These are phyloP conservation scores for Sarcophilus harrisii DNA, from an alignment of 2,797 vertebrate species.

Conservation along the genomic window DNA sequence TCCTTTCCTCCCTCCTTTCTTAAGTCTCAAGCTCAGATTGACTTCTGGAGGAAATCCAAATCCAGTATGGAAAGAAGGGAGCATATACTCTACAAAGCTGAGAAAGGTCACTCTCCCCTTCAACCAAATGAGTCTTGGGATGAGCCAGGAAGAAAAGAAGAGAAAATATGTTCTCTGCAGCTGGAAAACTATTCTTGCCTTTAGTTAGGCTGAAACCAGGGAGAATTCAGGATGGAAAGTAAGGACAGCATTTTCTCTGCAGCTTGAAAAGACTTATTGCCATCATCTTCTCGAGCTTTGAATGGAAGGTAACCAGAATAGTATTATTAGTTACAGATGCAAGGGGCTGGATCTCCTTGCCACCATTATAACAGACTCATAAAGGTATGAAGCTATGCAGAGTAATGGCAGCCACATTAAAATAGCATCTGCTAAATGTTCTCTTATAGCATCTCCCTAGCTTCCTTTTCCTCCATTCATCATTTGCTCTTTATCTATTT, in stretches of 20 bases:
- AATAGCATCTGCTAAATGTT: slow-evolving; percentile 59
- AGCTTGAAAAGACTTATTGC: slow-evolving; percentile 19
- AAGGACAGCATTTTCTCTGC: neutral
- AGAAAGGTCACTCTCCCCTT: neutral
- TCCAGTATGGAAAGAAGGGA: neutral
- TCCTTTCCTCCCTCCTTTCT: too few species aligned
- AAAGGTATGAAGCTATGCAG: slow-evolving; percentile 67
- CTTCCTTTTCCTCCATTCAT: slow-evolving; percentile 52
- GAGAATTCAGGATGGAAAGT: slow-evolving; percentile 15
- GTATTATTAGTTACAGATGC: slow-evolving; percentile 54
- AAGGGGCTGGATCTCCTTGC: slow-evolving; percentile 39
- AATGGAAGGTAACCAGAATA: slow-evolving; percentile 50
- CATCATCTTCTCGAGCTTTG: neutral
- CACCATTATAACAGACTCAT: slow-evolving; percentile 56
- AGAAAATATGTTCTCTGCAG: neutral
- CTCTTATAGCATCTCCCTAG: slow-evolving; percentile 50
- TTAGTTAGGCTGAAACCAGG: slow-evolving; percentile 21
- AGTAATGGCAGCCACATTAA: slow-evolving; percentile 61
- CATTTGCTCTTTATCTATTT: slow-evolving; percentile 56
- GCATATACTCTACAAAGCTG: neutral
- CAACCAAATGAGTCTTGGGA: slow-evolving; percentile 14
- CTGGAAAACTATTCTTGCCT: neutral
- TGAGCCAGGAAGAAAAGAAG: slow-evolving; percentile 1
- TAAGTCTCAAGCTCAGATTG: neutral
- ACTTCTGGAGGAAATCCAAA: neutral